Percentiles rank a stretch among this genome's conserved stretches.
These are phyloP conservation scores for Cephus sareptanus DNA, from an alignment of 2,888 invertebrate genomes.

Conservation along the genomic window DNA sequence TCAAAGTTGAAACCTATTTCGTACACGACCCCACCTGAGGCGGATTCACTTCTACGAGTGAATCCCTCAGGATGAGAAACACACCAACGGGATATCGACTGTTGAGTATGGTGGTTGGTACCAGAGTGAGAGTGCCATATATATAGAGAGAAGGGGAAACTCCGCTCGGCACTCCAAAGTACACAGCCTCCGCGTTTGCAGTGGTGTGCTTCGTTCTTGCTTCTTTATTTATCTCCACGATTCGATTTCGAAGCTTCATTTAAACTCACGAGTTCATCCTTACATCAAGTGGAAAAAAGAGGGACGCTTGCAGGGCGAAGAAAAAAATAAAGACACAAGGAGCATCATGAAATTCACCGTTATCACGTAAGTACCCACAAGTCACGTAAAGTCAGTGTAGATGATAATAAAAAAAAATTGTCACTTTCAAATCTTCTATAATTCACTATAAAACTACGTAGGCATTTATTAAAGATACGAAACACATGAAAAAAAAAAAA, in stretches of 20 bases:
- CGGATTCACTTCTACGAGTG: neutral
- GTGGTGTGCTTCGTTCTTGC: slow-evolving; percentile 50
- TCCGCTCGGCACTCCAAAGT: slow-evolving; percentile 57
- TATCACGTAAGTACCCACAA: slow-evolving; percentile 46
- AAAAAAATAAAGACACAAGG: neutral
- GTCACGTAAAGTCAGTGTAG: neutral
- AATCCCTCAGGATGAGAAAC: slow-evolving; percentile 17
- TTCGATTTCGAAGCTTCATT: neutral
- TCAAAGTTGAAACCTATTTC: neutral
- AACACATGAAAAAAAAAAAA: neutral
- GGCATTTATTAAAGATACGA: neutral
- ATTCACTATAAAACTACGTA: neutral
- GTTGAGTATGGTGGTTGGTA: slow-evolving; percentile 15
- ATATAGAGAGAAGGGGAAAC: slow-evolving; percentile 61
- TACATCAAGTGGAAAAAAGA: neutral
- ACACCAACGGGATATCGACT: slow-evolving; percentile 4
- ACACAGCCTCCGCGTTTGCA: slow-evolving; percentile 62
- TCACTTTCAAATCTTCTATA: neutral
- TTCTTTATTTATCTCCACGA: slow-evolving; percentile 41
- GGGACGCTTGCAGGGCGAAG: neutral
- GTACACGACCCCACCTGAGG: neutral
- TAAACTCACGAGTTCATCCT: slow-evolving; percentile 13
- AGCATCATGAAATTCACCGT: slow-evolving; percentile 49
- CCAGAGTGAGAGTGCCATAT: slow-evolving; percentile 50
- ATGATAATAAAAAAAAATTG: neutral